These are phyloP conservation scores for Epizoanthus illoricatus DNA, from an alignment of 92 coral and sea anemone species.

Conservation along the genomic window DNA sequence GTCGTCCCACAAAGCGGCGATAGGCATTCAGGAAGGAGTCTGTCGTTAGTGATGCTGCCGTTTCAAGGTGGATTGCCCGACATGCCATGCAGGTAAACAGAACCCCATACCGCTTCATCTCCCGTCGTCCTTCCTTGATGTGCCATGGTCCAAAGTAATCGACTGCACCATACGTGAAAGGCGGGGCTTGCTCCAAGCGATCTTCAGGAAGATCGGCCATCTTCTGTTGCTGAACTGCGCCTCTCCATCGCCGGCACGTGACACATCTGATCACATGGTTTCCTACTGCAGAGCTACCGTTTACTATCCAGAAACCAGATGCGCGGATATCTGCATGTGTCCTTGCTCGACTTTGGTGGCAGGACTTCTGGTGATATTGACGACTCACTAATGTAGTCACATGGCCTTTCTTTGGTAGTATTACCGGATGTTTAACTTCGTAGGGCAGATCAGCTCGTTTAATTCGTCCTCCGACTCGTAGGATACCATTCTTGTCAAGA, in stretches of 20 bases:
- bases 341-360: too few species aligned
- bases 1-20: not conserved
- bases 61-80: constrained; percentile 6
- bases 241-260: constrained; percentile 17
- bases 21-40: constrained; percentile 23
- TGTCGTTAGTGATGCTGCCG: not conserved
- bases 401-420: constrained; percentile 20
- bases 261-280: not conserved
- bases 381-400: not conserved
- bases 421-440: constrained; percentile 12
- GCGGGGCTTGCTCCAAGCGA: constrained; percentile 5
- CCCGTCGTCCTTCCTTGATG: constrained; percentile 24
- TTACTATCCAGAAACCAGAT: too few species aligned
- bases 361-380: not conserved
- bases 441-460: not conserved
- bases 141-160: not conserved
- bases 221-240: constrained; percentile 20
- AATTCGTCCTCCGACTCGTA: constrained; percentile 12
- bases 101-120: constrained; percentile 15
- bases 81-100: constrained; percentile 21
- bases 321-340: too few species aligned
- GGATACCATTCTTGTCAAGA: not conserved
- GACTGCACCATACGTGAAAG: not conserved
- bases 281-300: too few species aligned
- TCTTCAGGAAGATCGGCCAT: not conserved